Evolutionary conservation across 2,888 invertebrate species (phyloP).

Genomic region (Synanthedon andrenaeformis): DNA sequence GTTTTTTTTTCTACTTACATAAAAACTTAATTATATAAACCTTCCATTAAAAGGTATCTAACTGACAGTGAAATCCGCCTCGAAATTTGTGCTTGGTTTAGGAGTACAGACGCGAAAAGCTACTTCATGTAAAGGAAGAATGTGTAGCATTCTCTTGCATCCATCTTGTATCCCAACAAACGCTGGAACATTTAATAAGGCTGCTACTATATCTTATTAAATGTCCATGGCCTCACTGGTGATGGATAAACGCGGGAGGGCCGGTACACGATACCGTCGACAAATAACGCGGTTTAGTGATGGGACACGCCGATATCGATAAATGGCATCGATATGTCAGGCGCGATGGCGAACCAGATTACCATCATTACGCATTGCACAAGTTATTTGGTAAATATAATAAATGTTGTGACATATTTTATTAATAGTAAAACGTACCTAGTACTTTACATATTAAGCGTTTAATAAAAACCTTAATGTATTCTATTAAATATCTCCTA

Average conservation of each 20-base stretch:
- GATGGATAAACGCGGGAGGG: conserved; percentile 50
- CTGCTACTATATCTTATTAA: conserved; percentile 52
- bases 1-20: too few relatives aligned
- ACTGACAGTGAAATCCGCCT: too few relatives aligned
- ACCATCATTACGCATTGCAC: neutral
- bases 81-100: too few relatives aligned
- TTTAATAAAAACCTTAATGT: too few relatives aligned
- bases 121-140: neutral
- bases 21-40: too few relatives aligned
- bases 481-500: too few relatives aligned
- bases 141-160: neutral
- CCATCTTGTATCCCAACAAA: neutral
- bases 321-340: conserved; percentile 10
- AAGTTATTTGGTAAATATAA: neutral
- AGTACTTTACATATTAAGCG: too few relatives aligned
- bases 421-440: too few relatives aligned
- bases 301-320: conserved; percentile 17
- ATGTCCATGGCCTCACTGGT: conserved; percentile 23
- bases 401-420: too few relatives aligned
- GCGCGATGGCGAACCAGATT: neutral
- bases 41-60: too few relatives aligned
- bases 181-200: conserved; percentile 45
- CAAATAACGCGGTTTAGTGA: conserved; percentile 40
- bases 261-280: conserved; percentile 34
- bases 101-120: too few relatives aligned